phyloP scores from a whole-genome alignment of 1,140 invertebrate species.

The Rhagoletis pomonella region DNA sequence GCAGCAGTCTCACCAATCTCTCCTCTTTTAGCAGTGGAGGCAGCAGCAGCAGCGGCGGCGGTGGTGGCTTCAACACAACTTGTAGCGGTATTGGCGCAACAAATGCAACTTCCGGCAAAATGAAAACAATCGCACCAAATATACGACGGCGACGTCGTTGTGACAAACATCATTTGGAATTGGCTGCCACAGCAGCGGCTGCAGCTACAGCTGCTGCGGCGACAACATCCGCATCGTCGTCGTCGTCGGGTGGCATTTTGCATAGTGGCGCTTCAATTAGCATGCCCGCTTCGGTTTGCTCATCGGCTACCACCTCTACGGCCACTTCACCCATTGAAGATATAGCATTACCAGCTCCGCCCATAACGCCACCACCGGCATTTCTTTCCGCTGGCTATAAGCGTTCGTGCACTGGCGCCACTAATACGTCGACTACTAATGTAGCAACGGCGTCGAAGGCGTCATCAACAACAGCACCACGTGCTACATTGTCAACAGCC shows the following conservation, averaged over 20 bases:
- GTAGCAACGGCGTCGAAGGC: constrained; percentile 61
- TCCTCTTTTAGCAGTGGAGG: background rate
- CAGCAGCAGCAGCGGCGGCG: constrained; percentile 31
- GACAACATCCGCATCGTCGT: constrained; percentile 11
- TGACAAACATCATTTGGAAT: constrained; percentile 78
- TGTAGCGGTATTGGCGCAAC: constrained; percentile 20
- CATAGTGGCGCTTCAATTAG: constrained; percentile 61
- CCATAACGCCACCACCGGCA: constrained; percentile 81
- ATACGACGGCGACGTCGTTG: constrained; percentile 78
- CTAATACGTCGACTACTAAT: constrained; percentile 50
- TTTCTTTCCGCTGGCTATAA: constrained; percentile 79
- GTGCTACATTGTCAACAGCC: background rate
- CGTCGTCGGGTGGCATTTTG: constrained; percentile 55
- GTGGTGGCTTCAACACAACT: background rate
- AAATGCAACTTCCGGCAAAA: constrained; percentile 69
- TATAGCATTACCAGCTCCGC: constrained; percentile 76
- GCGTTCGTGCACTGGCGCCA: constrained; percentile 68
- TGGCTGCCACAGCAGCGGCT: constrained; percentile 71
- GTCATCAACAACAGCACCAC: background rate
- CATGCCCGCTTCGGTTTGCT: constrained; percentile 56
- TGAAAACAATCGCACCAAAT: constrained; percentile 81
- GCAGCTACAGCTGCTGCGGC: background rate
- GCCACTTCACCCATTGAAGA: constrained; percentile 75
- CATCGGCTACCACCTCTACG: constrained; percentile 66
- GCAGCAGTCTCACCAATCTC: constrained; percentile 56